Conservation (phyloP, 2,113 vertebrate genomes). For the Callaeas wilsoni region DNA sequence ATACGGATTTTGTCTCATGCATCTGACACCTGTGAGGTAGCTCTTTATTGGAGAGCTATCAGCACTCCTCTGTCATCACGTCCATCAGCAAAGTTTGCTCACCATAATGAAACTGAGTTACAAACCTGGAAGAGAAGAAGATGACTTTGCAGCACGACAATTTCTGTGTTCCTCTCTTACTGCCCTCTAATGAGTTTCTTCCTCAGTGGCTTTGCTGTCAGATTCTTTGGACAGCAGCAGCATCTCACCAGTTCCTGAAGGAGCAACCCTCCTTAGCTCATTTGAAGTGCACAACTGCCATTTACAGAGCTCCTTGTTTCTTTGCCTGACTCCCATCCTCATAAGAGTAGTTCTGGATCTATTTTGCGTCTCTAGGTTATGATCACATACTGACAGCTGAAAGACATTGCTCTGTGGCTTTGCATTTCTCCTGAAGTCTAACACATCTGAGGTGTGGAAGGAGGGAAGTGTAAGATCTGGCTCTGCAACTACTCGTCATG, state of each 20-base stretch:
- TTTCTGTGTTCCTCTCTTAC: background rate
- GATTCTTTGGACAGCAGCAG: background rate
- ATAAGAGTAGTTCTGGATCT: background rate
- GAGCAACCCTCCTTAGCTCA: background rate
- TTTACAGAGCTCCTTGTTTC: background rate
- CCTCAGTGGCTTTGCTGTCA: background rate
- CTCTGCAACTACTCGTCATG: background rate
- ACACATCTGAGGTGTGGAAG: background rate
- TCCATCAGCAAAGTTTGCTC: background rate
- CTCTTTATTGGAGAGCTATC: background rate
- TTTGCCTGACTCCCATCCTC: background rate
- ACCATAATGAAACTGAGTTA: background rate
- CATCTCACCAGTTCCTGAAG: background rate
- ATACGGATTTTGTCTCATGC: background rate
- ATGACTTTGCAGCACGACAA: background rate
- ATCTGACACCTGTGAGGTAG: background rate
- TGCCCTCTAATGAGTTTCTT: background rate
- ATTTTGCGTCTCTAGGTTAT: background rate
- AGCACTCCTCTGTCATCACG: background rate
- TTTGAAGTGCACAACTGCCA: fast-evolving
- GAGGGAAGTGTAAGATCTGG: background rate
- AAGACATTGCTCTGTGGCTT: background rate
- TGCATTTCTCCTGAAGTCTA: conserved; percentile 11
- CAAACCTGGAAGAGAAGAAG: background rate
- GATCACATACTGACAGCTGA: background rate